Evolutionary conservation across 2,797 vertebrate species (phyloP), one percentile per base, ranked within the genome.

Genomic region (Danio choprae): DNA sequence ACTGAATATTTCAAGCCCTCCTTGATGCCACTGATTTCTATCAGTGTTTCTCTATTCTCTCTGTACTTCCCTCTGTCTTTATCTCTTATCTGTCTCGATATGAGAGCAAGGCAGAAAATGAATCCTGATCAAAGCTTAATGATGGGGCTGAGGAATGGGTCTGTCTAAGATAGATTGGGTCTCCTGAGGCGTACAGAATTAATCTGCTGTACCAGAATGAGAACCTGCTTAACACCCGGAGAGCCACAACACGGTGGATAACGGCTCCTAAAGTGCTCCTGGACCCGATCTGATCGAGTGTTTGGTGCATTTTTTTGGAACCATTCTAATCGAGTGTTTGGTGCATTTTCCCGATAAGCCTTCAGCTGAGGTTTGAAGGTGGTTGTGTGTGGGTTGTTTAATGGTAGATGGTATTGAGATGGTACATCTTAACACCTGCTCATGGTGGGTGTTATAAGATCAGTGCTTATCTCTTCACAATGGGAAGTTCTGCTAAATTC

Each of bases 111-210:
- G 53, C 70, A 60, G 77, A 78, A 81, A 84, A 82, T 71, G 48
- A 81, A 63, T 73, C 76, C 51, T 87, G 74, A 87, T 77, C 69
- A 79, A 83, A 85, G 80, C 55, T 48, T 78, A 85, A 83, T 77
- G 62, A 77, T 68, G 43, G 62, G 65, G 41, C 68, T 77, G 76
- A 81, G 68, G 77, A 84, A 73, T 74, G 48, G 73, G 50, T 40
- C 58, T 64, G 69, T 71, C 79, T 41, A 38, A 80, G 63, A 80
- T 74, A 20, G 68, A 75, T 69, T 70, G 71, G 16, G 40, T 74
- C 81, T 79, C 71, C 63, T 75, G 56, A 83, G 81, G 81, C 58
- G 5, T 55, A 46, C 56, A 36, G 50, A 74, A 70, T 75, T 71
- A 63, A 83, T 79, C 46, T 70, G 40, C 59, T 29, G 22, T 70